Evolutionary conservation across 2,797 vertebrate genomes (phyloP).

Genomic region (Eulemur albifrons): DNA sequence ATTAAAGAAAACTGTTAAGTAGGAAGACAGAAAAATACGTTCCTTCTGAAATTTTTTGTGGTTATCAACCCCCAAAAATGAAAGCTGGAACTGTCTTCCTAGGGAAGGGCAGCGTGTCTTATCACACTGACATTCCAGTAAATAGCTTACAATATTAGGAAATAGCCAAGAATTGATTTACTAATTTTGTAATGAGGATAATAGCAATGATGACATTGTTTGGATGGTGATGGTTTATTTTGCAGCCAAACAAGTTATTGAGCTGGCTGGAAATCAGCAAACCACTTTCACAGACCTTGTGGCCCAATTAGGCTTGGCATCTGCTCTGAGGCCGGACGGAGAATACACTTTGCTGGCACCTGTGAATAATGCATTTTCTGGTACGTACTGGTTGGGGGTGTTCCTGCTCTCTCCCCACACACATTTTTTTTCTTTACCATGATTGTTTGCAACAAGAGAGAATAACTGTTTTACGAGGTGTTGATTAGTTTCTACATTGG

Average conservation of each 20-base stretch:
- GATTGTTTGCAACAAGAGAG: neutral
- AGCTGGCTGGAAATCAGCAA: slow-evolving; percentile 91
- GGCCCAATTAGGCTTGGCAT: slow-evolving; percentile 91
- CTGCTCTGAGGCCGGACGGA: slow-evolving; percentile 86
- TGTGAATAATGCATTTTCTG: slow-evolving; percentile 91
- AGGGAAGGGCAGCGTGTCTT: neutral
- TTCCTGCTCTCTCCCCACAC: no score
- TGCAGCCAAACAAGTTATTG: slow-evolving; percentile 95
- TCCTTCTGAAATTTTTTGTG: neutral
- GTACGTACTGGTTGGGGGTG: slow-evolving; percentile 83
- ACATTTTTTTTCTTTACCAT: neutral
- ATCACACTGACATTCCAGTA: neutral
- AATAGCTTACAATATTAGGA: neutral
- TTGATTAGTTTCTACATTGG: neutral
- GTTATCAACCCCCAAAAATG: neutral
- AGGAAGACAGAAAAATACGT: neutral
- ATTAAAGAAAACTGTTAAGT: neutral
- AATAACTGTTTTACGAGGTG: neutral
- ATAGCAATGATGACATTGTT: neutral
- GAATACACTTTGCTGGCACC: slow-evolving; percentile 97
- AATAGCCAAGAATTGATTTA: neutral
- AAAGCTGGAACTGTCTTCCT: neutral
- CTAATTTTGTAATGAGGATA: neutral
- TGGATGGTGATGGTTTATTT: slow-evolving; percentile 51
- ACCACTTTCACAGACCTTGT: slow-evolving; percentile 93